Evolutionary conservation across 2,797 vertebrate genomes (phyloP), one percentile per base, ranked within the genome.

Genomic region (Thaleichthys pacificus): DNA sequence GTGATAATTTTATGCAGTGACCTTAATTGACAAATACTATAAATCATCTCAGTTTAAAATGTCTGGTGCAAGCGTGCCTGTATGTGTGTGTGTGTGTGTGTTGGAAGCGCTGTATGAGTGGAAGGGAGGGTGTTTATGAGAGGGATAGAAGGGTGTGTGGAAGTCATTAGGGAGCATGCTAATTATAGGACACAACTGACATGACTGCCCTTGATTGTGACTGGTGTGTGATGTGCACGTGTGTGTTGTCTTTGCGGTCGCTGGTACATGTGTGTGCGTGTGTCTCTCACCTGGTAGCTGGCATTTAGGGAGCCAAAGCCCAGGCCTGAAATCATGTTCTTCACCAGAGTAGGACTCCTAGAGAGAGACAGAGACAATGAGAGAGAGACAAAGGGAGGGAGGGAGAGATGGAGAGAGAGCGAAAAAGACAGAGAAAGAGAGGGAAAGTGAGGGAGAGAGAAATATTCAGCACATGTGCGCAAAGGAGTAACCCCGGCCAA

Each of bases 271-370:
- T 35, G 35, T 35, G 35, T 35, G 26, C 2, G 38, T 42, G 38
- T 42, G 38, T 42, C 1, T 42, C 88, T 93, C 85, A 99, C 97
- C 96, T 99, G 97, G 88, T 98, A 98, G 93, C 96, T 99, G 88
- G 97, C 96, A 17, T 98, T 99, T 92, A 99, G 94, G 87, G 96
- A 96, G 91, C 97, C 96, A 0, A 98, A 98, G 79, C 97, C 94
- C 84, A 99, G 95, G 84, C 97, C 96, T 66, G 97, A 98, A 93
- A 99, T 97, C 96, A 99, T 98, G 86, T 98, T 99, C 93, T 99
- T 99, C 90, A 99, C 97, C 89, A 99, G 95, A 85, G 97, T 98
- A 42, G 97, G 97, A 88, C 97, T 99, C 94, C 97, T 99, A 75
- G 28, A 77, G 22, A 70, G 19, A 71, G 14, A 69, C 57, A 78